Percentiles rank a stretch among this genome's conserved stretches.
phyloP scores from a whole-genome alignment of 2,797 vertebrate genomes.

The Balearica regulorum region DNA sequence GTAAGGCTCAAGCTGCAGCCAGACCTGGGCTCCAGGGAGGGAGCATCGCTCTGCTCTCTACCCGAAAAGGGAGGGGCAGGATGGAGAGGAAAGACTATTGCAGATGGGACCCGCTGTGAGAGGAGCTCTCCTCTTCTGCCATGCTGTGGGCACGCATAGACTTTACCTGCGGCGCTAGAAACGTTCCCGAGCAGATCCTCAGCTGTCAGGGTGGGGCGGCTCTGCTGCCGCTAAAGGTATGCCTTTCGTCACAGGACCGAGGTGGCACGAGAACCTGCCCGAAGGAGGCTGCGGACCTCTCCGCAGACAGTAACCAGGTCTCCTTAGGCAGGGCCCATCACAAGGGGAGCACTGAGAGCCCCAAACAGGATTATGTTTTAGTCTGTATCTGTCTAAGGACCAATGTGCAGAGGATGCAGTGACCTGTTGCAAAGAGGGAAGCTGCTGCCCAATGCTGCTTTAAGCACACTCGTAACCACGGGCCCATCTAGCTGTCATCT shows the following conservation, averaged over 20 bases:
- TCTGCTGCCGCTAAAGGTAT: not conserved
- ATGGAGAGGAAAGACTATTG: not conserved
- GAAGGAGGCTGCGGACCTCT: not conserved
- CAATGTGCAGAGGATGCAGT: not conserved
- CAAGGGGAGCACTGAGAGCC: not conserved
- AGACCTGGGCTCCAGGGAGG: not conserved
- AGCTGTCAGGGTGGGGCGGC: too few species aligned
- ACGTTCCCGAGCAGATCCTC: not conserved
- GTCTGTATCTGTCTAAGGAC: not conserved
- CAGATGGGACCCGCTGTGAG: not conserved
- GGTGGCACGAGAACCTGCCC: not conserved
- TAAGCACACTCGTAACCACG: not conserved
- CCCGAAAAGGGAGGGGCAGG: not conserved
- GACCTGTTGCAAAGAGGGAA: not conserved
- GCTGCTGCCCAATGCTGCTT: not conserved
- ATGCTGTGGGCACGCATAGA: not conserved
- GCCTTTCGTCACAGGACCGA: rapidly evolving
- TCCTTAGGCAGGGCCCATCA: not conserved
- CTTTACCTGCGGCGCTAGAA: not conserved
- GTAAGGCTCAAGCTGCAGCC: not conserved
- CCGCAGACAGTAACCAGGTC: not conserved
- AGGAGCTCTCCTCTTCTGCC: not conserved
- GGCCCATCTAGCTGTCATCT: not conserved
- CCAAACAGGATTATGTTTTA: not conserved
- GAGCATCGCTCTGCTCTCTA: not conserved